Base-by-base conservation (phyloP, 2,113 vertebrate genomes). In the Plotosus lineatus region DNA sequence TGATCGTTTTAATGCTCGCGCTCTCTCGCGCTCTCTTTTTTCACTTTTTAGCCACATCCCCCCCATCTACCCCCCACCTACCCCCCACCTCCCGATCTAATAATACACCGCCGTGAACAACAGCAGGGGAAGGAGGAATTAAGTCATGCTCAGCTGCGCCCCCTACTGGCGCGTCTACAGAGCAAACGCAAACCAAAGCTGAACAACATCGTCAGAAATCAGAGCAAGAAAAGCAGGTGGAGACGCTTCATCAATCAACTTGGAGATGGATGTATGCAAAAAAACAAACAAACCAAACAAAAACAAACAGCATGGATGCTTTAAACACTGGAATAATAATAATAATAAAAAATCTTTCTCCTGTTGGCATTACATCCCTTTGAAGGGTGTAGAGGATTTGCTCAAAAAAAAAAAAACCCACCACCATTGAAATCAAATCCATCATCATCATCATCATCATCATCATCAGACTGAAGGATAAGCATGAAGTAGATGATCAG, bases 91-190 rank as follows among this genome's bases (percentile, higher is more conserved):
- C 46, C 17, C 50, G 0, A 17, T 26, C 40, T 68, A 28, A 31
- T 31, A 31, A 73, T 10, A 73, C n/a, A 73, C 69, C 50, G 42
- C 15, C 42, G 15, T 46, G 55, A 48, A 46, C n/a, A 46, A 77
- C 6, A 77, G 42, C 40, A 77, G 42, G 48, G 58, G 6, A 61
- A 53, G 38, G 9, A 40, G 9, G 46, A 73, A 73, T 73, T 46
- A 73, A 73, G 69, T 76, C 36, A 79, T 38, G 68, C 53, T 48
- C 31, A 31, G 65, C 31, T 61, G 68, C 84, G 77, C 84, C 84
- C 58, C 77, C 77, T n/a, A 66, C 40, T 33, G 80, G 38, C 61
- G n/a, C 36, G 21, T 36, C 53, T 36, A 75, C 23, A n/a, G 21
- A 56, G 56, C 48, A 53, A 63, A 60, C 61, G 44, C 28, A 51